Evolutionary conservation across 2,888 invertebrate genomes (phyloP), one percentile per base, ranked within the genome.

Genomic region (Flexamia atlantica): DNA sequence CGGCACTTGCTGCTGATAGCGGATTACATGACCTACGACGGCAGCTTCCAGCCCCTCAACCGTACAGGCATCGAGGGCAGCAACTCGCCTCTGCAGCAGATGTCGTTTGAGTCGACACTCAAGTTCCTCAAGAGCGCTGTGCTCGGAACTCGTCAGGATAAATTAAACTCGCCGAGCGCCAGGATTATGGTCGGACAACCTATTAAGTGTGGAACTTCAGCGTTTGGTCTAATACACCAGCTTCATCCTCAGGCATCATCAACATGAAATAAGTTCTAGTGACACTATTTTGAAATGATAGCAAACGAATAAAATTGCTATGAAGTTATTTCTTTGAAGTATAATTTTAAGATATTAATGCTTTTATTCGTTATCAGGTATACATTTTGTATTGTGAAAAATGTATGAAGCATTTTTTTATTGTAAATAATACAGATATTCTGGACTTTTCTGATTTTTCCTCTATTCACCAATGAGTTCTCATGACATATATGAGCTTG

Each of bases 1-100:
- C 93, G 99, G 30, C 99, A 99, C 93, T 92, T 99, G 88, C 94
- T 95, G 0, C 91, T 99, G 5, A 94, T 99, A 81, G 97, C 99
- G 0, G 99, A 99, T 91, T 99, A 99, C 89, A 99, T 99, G 99
- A 99, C 99, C 0, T 97, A 94, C 88, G 96, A 96, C 88, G 99
- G 99, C 0, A 91, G 92, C 0, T 98, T 96, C 89, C 95, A 95
- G 88, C 96, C 99, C 0, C 94, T 99, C 90, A 99, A 96, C 89
- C 92, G 99, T 30, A 94, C 93, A 88, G 97, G 98, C 10, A 97
- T 99, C 94, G 95, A 95, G 87, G 93, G 94, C 76, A 96, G 95
- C n/a, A 93, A 97, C 0, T 99, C 99, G 0, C 98, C 99, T 0
- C 90, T 99, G 23, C 99, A 99, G 90, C 98, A 99, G 91, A 99